phyloP scores from a whole-genome alignment of 2,888 invertebrate species.

The Polydesmus complanatus region DNA sequence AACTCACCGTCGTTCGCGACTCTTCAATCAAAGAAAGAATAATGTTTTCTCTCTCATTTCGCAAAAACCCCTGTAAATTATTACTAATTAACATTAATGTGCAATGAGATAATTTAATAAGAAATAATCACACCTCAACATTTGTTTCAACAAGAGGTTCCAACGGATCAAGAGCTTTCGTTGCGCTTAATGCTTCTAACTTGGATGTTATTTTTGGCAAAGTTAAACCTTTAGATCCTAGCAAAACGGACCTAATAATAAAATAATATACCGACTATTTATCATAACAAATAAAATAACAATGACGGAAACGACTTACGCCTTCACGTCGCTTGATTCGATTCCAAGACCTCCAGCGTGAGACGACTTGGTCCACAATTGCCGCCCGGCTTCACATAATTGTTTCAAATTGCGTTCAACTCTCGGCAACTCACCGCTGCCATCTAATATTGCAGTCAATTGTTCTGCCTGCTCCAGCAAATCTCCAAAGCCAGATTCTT shows the following conservation, averaged over 20 bases:
- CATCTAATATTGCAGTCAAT: conserved; percentile 73
- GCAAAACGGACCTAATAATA: conserved; percentile 58
- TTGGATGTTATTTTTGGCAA: conserved; percentile 85
- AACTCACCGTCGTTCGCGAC: conserved; percentile 63
- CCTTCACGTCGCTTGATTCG: conserved; percentile 71
- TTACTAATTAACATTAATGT: background rate
- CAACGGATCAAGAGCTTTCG: conserved; percentile 54
- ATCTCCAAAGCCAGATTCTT: conserved; percentile 54
- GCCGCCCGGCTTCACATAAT: conserved; percentile 78
- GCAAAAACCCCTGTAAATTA: conserved; percentile 49
- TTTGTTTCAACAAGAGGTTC: conserved; percentile 84
- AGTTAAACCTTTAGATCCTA: conserved; percentile 86
- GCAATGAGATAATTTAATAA: too few species aligned
- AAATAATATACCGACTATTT: background rate
- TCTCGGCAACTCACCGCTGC: conserved; percentile 49
- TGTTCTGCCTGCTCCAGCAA: conserved; percentile 83
- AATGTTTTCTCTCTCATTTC: conserved; percentile 88
- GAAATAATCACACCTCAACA: conserved; percentile 42
- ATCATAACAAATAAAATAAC: conserved; percentile 15
- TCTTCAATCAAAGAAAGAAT: conserved; percentile 81
- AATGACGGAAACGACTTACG: conserved; percentile 48
- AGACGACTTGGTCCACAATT: conserved; percentile 71
- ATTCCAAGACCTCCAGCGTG: conserved; percentile 44
- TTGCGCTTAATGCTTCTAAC: conserved; percentile 70
- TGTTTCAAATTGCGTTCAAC: conserved; percentile 82